Evolutionary conservation across 2,797 vertebrate species (phyloP).

Genomic region (Gobionotothen gibberifrons): DNA sequence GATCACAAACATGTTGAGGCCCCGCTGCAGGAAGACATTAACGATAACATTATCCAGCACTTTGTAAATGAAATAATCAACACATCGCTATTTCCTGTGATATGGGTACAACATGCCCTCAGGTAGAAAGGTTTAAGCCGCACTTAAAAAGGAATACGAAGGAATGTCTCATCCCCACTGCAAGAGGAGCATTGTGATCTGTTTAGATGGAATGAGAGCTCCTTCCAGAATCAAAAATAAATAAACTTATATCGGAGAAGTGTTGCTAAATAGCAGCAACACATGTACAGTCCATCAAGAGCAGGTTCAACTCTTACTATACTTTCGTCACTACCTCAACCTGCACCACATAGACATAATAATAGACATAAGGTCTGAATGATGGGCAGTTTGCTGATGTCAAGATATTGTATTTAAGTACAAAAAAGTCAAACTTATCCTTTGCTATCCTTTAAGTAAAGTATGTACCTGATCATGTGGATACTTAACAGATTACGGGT

Average conservation of each 20-base stretch:
- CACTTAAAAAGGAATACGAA: neutral
- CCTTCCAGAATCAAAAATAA: neutral
- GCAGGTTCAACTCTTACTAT: neutral
- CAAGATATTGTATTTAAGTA: neutral
- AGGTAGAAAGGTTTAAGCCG: neutral
- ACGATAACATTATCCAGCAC: slow-evolving; percentile 2
- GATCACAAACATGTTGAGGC: slow-evolving; percentile 27
- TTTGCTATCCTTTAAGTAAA: neutral
- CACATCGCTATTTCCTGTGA: slow-evolving; percentile 30
- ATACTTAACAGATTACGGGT: too few relatives aligned
- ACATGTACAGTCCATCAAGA: neutral
- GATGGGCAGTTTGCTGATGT: neutral
- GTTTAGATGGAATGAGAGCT: neutral
- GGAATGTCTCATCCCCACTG: neutral
- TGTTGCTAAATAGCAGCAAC: neutral
- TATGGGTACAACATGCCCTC: slow-evolving; percentile 14
- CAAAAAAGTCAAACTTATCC: neutral
- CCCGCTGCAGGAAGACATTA: slow-evolving; percentile 5
- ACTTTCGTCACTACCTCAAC: neutral
- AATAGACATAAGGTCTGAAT: neutral
- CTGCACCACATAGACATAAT: neutral
- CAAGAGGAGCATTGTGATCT: neutral
- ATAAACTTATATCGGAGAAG: neutral
- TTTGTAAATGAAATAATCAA: slow-evolving; percentile 37
- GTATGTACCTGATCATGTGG: neutral